A percentile compares a stretch with the other conserved stretches of the same genome.
These are phyloP conservation scores for Yponomeuta evonymella DNA, from an alignment of 2,888 invertebrate species.

Conservation along the genomic window DNA sequence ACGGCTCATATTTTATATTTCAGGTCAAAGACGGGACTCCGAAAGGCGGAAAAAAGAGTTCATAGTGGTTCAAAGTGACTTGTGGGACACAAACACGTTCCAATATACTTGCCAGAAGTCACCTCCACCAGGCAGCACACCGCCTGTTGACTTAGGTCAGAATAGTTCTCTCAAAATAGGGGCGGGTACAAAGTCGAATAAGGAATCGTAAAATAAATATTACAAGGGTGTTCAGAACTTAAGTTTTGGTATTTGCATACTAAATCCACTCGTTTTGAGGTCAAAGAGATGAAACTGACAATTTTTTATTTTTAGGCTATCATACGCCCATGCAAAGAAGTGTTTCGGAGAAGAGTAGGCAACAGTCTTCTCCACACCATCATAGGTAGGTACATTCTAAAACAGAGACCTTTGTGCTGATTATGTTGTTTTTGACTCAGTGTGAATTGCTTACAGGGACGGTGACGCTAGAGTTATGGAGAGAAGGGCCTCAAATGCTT, in stretches of 20 bases:
- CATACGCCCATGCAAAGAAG: slow-evolving; percentile 78
- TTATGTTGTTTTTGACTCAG: neutral
- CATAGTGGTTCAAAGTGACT: slow-evolving; percentile 79
- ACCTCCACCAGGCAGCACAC: slow-evolving; percentile 33
- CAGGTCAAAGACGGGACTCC: slow-evolving; percentile 69
- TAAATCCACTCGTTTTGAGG: too few species aligned
- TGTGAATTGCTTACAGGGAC: slow-evolving; percentile 50
- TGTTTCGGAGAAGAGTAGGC: slow-evolving; percentile 79
- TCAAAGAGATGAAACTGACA: neutral
- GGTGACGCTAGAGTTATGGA: slow-evolving; percentile 57
- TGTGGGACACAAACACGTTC: slow-evolving; percentile 81
- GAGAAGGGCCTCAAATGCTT: slow-evolving; percentile 66
- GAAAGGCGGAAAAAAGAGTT: slow-evolving; percentile 75
- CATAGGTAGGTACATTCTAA: slow-evolving; percentile 43
- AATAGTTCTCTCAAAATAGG: too few species aligned
- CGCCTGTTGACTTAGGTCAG: slow-evolving; percentile 29
- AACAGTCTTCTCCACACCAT: slow-evolving; percentile 67
- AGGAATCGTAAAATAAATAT: too few species aligned
- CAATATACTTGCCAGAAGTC: slow-evolving; percentile 71
- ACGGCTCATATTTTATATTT: slow-evolving; percentile 19
- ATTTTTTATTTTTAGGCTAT: slow-evolving; percentile 36
- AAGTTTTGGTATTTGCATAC: too few species aligned
- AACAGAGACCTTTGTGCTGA: neutral
- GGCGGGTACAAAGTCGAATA: too few species aligned
- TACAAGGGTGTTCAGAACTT: too few species aligned